Percentiles rank a stretch among this genome's conserved stretches.
Conservation (phyloP, 2,113 vertebrate genomes). For the Chrysochloris asiatica region DNA sequence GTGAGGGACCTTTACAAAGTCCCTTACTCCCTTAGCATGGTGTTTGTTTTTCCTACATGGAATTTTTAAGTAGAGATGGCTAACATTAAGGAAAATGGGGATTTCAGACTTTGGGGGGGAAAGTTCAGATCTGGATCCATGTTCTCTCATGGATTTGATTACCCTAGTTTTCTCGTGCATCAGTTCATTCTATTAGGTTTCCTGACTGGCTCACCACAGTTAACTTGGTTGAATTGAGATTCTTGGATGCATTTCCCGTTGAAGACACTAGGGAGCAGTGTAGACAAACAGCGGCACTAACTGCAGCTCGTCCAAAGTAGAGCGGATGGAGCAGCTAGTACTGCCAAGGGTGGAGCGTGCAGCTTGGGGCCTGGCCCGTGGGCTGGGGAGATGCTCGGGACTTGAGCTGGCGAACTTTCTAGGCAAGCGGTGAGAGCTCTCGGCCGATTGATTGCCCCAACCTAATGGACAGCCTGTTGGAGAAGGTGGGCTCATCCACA, state of each 20-base stretch:
- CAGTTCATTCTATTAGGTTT: not conserved
- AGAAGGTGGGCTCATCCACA: slow-evolving; percentile 92
- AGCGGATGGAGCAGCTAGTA: too few species aligned
- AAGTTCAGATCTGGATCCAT: not conserved
- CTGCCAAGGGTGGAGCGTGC: not conserved
- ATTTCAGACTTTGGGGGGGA: not conserved
- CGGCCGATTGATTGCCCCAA: slow-evolving; percentile 90
- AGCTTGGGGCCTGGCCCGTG: not conserved
- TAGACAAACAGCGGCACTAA: not conserved
- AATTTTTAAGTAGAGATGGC: not conserved
- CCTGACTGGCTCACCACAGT: accelerated
- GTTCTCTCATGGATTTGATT: not conserved
- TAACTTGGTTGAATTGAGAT: not conserved
- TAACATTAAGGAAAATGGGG: not conserved
- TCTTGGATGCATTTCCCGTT: not conserved
- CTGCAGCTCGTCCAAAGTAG: too few species aligned
- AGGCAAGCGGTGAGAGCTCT: slow-evolving; percentile 89
- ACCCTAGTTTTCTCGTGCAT: not conserved
- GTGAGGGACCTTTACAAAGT: too few species aligned
- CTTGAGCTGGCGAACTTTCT: slow-evolving; percentile 91
- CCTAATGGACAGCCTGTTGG: slow-evolving; percentile 87
- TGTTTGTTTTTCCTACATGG: not conserved
- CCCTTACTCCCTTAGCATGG: too few species aligned
- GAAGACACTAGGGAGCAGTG: slow-evolving; percentile 22
- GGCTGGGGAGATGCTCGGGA: not conserved